phyloP scores from a whole-genome alignment of 1,140 invertebrate species.

The Panonychus citri region DNA sequence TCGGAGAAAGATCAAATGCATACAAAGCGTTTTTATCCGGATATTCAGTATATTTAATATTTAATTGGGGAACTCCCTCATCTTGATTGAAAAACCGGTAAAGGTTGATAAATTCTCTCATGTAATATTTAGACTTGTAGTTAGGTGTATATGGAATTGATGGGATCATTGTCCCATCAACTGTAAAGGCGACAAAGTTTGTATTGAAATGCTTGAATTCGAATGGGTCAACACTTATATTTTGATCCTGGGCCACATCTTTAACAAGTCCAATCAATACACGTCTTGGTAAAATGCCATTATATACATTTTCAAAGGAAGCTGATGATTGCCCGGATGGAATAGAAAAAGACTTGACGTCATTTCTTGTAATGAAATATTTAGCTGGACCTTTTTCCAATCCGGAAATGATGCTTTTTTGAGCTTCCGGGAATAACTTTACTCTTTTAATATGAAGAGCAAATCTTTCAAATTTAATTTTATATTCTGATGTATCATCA shows the following conservation, averaged over 20 bases:
- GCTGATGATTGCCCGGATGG: background rate
- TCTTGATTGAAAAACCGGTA: background rate
- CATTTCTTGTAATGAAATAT: background rate
- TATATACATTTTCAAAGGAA: background rate
- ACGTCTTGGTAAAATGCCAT: background rate
- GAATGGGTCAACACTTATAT: background rate
- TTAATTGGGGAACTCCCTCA: background rate
- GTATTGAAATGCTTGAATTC: background rate
- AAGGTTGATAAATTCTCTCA: background rate
- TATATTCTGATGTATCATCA: background rate
- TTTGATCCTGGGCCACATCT: background rate
- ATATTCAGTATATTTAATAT: background rate
- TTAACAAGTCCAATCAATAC: background rate
- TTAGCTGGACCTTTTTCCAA: background rate
- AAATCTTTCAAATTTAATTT: background rate
- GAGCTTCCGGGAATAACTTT: background rate
- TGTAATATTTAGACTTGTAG: background rate
- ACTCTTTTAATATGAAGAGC: background rate
- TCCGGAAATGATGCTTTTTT: background rate
- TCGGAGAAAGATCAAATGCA: background rate
- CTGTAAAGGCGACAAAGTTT: background rate
- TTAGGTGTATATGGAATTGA: background rate
- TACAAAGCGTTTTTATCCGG: background rate
- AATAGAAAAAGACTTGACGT: background rate
- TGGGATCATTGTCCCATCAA: background rate